Percentiles rank a stretch among this genome's conserved stretches.
phyloP scores from a whole-genome alignment of 2,888 invertebrate genomes.

The Metacarcinus magister region DNA sequence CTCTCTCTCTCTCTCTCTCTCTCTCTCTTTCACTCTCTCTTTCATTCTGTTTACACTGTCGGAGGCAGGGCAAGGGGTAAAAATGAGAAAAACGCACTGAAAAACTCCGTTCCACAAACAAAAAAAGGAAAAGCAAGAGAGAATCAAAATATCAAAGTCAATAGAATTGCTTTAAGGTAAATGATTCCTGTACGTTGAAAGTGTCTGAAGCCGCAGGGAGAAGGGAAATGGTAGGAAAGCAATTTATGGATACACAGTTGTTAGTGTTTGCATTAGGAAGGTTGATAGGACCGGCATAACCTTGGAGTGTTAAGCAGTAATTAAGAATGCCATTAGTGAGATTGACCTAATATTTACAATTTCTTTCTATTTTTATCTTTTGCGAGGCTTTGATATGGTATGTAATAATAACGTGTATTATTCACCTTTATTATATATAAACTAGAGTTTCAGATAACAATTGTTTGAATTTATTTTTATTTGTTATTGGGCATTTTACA shows the following conservation, averaged over 20 bases:
- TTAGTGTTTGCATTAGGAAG: background rate
- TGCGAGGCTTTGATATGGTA: background rate
- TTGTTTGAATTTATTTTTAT: background rate
- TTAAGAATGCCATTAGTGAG: background rate
- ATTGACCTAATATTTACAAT: background rate
- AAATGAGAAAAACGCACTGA: conserved; percentile 19
- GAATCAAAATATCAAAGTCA: conserved; percentile 31
- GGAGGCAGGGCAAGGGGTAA: conserved; percentile 45
- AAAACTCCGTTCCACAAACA: conserved; percentile 14
- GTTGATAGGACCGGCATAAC: background rate
- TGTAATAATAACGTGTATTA: background rate
- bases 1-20: conserved; percentile 53
- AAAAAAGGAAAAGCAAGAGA: background rate
- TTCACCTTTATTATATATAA: background rate
- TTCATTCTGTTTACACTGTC: background rate
- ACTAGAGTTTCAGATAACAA: background rate
- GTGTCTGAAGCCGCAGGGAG: conserved; percentile 4
- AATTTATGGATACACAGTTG: too few species aligned
- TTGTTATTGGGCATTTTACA: too few species aligned
- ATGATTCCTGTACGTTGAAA: background rate
- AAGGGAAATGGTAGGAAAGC: background rate
- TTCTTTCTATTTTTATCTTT: background rate
- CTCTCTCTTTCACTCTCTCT: conserved; percentile 49
- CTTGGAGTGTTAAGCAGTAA: background rate
- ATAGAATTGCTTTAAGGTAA: background rate